A percentile compares a stretch with the other conserved stretches of the same genome.
Conservation (phyloP, 2,113 vertebrate species). For the Tympanuchus pallidicinctus region DNA sequence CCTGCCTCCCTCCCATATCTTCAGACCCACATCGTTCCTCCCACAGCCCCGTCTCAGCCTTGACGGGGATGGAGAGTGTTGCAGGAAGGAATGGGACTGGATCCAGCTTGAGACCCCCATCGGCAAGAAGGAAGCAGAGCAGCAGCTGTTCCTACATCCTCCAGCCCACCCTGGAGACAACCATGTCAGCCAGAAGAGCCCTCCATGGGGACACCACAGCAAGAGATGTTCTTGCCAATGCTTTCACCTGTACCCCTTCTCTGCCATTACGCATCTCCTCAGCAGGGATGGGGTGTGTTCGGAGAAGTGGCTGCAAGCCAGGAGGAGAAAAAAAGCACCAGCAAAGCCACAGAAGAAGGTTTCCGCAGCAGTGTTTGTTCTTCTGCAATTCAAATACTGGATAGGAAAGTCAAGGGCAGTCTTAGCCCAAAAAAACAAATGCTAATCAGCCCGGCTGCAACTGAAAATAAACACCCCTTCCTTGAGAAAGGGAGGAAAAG, state of each 20-base stretch:
- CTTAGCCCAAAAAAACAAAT: not conserved
- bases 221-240: not conserved
- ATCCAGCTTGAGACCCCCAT: not conserved
- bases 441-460: not conserved
- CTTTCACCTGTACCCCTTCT: not conserved
- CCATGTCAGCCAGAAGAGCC: not conserved
- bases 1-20: not conserved
- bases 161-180: not conserved
- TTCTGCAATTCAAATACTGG: not conserved
- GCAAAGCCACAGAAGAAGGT: not conserved
- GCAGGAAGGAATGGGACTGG: rapidly evolving
- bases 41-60: rapidly evolving
- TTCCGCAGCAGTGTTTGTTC: rapidly evolving
- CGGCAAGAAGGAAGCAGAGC: not conserved
- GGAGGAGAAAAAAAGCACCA: rapidly evolving
- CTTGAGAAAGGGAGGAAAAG: rapidly evolving
- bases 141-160: not conserved
- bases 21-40: not conserved
- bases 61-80: not conserved
- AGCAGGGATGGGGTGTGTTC: not conserved
- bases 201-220: not conserved
- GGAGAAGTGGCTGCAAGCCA: rapidly evolving
- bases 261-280: not conserved
- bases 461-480: not conserved
- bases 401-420: not conserved